Base-by-base conservation (phyloP, 1,140 invertebrate genomes). In the Drosophila aff. region DNA sequence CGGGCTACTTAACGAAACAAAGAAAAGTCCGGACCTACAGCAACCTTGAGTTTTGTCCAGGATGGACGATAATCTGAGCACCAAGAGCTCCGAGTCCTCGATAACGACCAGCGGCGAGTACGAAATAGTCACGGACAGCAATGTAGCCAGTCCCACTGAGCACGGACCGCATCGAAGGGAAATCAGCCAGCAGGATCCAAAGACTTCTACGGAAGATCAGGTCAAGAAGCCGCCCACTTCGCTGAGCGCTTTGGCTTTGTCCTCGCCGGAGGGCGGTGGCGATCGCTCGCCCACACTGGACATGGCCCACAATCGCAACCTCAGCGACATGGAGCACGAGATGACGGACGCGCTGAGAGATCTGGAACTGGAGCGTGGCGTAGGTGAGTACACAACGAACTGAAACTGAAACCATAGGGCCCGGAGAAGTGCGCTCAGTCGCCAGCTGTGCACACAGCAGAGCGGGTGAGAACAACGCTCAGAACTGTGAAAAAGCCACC, bases 51-150 rank as follows among this genome's bases (percentile, higher is more conserved):
- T 38, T 28, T 53, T 33, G 33, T 46, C 33, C 40, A 81, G n/a
- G 94, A 96, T 96, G 96, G 96, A 96, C 95, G 96, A 96, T 95
- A 96, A 95, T 93, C 93, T 95, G 81, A 96, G 96, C 92, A 95
- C 96, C 58, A 96, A 96, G 94, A 97, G 96, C 66, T 95, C 96
- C 93, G 96, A 97, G 94, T 92, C 91, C 33, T 97, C 97, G 73
- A 94, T 96, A 89, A 95, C 96, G 57, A 97, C 96, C 43, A 97
- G 96, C 91, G 97, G 97, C 71, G 97, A 97, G 91, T 97, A 96
- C 94, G 96, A 97, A 93, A 96, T 97, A 92, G 95, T 97, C 33
- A 94, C 94, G 64, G 93, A 92, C 49, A 92, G 76, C 44, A 91
- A 82, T 79, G 85, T 93, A 43, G 78, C 79, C 44, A 91, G 90